Percentiles rank a stretch among this genome's conserved stretches.
These are phyloP conservation scores for Bombus waltoni DNA, from an alignment of 1,140 invertebrate species.

Conservation along the genomic window DNA sequence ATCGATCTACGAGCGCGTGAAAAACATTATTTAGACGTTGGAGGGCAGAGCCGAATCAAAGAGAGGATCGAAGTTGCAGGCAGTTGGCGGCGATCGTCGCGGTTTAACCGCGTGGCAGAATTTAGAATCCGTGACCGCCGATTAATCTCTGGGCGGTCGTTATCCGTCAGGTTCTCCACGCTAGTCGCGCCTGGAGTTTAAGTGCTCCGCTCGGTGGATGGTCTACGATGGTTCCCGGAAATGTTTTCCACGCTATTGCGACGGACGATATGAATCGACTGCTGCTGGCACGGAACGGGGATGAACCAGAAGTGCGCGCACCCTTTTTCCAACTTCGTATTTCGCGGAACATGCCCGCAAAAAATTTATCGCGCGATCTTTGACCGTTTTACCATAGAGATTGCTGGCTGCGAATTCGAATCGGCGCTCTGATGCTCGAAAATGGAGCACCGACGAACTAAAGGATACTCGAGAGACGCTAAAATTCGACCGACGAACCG, in stretches of 20 bases:
- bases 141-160: conserved; percentile 76
- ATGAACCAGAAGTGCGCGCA: conserved; percentile 1
- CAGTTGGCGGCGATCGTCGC: conserved; percentile 52
- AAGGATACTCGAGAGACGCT: conserved; percentile 1
- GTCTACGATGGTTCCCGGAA: conserved; percentile 63
- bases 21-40: background rate
- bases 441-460: background rate
- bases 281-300: conserved; percentile 11
- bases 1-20: too few species aligned
- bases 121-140: conserved; percentile 76
- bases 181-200: conserved; percentile 65
- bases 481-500: background rate
- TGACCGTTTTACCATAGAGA: background rate
- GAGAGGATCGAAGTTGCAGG: conserved; percentile 27
- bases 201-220: conserved; percentile 61
- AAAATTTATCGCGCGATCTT: background rate
- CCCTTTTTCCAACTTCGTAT: background rate
- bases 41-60: background rate
- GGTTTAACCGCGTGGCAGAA: conserved; percentile 68
- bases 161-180: conserved; percentile 75
- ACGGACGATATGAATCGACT: conserved; percentile 64
- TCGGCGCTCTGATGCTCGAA: background rate
- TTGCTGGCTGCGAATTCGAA: background rate
- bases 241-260: conserved; percentile 66
- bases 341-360: background rate